phyloP scores from a whole-genome alignment of 2,797 vertebrate species.

The Fundulus diaphanus region DNA sequence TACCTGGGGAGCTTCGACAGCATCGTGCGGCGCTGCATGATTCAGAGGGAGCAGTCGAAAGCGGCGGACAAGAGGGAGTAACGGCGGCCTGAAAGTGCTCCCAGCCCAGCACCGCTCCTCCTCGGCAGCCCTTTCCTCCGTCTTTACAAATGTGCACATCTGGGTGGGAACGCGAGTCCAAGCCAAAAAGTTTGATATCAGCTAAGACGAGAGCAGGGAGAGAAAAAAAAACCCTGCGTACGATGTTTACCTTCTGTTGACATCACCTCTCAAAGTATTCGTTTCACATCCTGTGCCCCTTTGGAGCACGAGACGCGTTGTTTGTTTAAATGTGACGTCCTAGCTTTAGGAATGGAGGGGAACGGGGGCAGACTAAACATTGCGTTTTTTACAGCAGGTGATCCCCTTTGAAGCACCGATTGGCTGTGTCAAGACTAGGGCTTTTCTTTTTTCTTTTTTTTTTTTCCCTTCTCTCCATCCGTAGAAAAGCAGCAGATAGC shows the following conservation, averaged over 20 bases:
- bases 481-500: not conserved
- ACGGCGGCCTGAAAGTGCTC: conserved; percentile 46
- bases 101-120: conserved; percentile 23
- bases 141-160: conserved; percentile 57
- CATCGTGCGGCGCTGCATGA: conserved; percentile 97
- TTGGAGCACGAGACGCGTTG: conserved; percentile 59
- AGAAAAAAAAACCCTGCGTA: conserved; percentile 31
- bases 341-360: conserved; percentile 49
- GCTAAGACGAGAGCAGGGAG: conserved; percentile 30
- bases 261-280: conserved; percentile 27
- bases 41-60: conserved; percentile 90
- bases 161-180: conserved; percentile 38
- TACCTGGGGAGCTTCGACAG: conserved; percentile 98
- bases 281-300: conserved; percentile 30
- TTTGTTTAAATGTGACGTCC: conserved; percentile 54
- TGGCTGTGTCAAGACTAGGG: conserved; percentile 9
- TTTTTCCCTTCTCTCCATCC: too few species aligned
- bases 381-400: conserved; percentile 42
- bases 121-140: conserved; percentile 23
- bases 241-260: conserved; percentile 58
- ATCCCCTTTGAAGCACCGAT: conserved; percentile 28
- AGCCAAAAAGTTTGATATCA: conserved; percentile 44
- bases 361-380: conserved; percentile 59
- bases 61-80: conserved; percentile 89
- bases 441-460: too few species aligned